Evolutionary conservation across 2,888 invertebrate species (phyloP), one percentile per base, ranked within the genome.

Genomic region (Aleiodes leptofemur): DNA sequence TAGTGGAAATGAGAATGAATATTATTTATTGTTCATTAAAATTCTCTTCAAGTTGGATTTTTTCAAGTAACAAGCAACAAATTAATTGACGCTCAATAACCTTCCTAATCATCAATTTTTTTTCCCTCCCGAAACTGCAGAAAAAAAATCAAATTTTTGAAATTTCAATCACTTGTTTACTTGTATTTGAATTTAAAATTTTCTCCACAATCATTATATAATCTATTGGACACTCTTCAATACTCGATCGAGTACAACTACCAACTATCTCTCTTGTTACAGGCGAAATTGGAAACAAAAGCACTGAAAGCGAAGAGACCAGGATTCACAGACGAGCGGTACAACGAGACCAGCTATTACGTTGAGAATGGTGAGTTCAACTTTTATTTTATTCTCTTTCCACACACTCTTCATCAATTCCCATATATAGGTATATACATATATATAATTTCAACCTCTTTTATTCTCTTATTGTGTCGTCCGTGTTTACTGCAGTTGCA

Each of bases 261-360:
- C 74, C 53, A 74, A 64, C 53, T 34, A 61, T 38, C 48, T 29
- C 53, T 74, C 88, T 91, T 91, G 90, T 95, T 94, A 69, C 93
- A 96, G 96, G 96, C 96, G 53, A 97, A 96, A 91, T 91, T 96
- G 89, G 96, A 97, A 92, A 96, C 96, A 84, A 97, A 96, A 91
- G 96, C 96, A 69, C 90, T 96, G 83, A 97, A 96, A 91, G 96
- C 96, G 76, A 96, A 96, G 90, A 93, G 97, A 90, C 97, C 96
- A 1, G 96, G 96, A 82, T 96, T 96, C 90, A 96, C 96, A 51
- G 96, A 97, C 90, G 96, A 97, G 89, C 93, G 96, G 83, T 97
- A 97, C 92, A 96, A 96, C 90, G 97, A 97, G 91, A 97, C 97
- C 23, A 96, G 97, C 73, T 98, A 97, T 91, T 97, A 97, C 91